Evolutionary conservation across 2,797 vertebrate genomes (phyloP), one percentile per base, ranked within the genome.

Genomic region (Trachops cirrhosus): DNA sequence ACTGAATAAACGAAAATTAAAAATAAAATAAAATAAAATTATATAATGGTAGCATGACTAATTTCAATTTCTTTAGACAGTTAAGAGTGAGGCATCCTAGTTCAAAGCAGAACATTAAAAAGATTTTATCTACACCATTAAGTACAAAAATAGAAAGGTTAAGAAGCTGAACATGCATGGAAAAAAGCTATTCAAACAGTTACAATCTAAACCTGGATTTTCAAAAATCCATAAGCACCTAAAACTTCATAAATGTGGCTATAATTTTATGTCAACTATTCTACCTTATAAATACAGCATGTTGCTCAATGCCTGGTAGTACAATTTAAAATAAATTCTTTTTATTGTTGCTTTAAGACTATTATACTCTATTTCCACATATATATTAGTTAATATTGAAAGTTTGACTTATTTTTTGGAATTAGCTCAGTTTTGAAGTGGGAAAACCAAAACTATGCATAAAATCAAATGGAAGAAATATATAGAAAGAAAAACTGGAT

Each of bases 1-100:
- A n/a, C n/a, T n/a, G n/a, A n/a, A n/a, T n/a, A n/a, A n/a, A n/a
- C n/a, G n/a, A n/a, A n/a, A n/a, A n/a, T n/a, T n/a, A n/a, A n/a
- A n/a, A n/a, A n/a, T n/a, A n/a, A n/a, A n/a, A n/a, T n/a, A n/a
- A n/a, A n/a, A n/a, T 67, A 83, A 88, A 91, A 80, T 74, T 57
- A 90, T 39, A 70, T 41, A 29, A 73, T 11, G 39, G n/a, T 34
- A 86, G 34, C 50, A 90, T 39, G 74, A 91, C 64, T 41, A 18
- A 93, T 89, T 82, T 80, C 32, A 62, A 71, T 91, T 93, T 87
- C 82, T 91, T 94, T 46, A 52, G 44, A 62, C 26, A 84, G 39
- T 52, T 84, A 75, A 88, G 22, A 96, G 68, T 15, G 50, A 94
- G 67, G 59, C 74, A 59, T 54, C 59, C 57, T 92, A 92, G 18